Evolutionary conservation across 2,888 invertebrate species (phyloP), one percentile per base, ranked within the genome.

Genomic region (Ophion slaviceki): DNA sequence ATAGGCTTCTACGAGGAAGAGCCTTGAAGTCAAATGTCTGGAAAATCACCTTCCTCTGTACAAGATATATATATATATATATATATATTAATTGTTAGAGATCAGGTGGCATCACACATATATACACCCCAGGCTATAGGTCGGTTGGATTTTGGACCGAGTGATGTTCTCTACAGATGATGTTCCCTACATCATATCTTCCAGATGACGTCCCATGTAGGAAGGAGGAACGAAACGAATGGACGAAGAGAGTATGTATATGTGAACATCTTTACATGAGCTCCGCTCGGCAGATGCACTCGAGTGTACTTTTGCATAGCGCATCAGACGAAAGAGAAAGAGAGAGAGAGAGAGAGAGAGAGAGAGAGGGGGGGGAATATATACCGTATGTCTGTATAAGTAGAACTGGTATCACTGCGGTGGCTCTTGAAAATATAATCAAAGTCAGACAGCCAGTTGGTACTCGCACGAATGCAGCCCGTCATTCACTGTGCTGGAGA

Each of bases 401-500:
- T 72, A 47, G 68, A 40, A 70, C 64, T n/a, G 72, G 57, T 74
- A 64, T 80, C 28, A 36, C 59, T 20, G 53, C 62, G 47, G 67
- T 62, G 61, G 10, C 72, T 77, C 76, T 74, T 62, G 85, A 85
- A 82, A 85, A 85, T 80, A 72, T 80, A 82, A 82, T 82, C 85
- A 85, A 82, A 82, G 80, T 82, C 80, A 76, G 82, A 28, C 66
- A 64, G 36, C 70, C 64, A 36, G 57, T 28, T 67, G 24, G 45
- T 75, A 28, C 68, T 32, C 24, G 24, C 59, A 36, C 61, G 76
- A 72, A 72, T 72, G 59, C 66, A 20, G 45, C 66, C 17, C 45
- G 45, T 66, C 53, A 59, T 61, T 61, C 28, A 78, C 57, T 40
- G 32, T 62, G 24, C 72, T 77, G n/a, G 66, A 67, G 61, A 67